These are phyloP conservation scores for Sebastes miniatus DNA, from an alignment of 2,797 vertebrate genomes.

Conservation along the genomic window DNA sequence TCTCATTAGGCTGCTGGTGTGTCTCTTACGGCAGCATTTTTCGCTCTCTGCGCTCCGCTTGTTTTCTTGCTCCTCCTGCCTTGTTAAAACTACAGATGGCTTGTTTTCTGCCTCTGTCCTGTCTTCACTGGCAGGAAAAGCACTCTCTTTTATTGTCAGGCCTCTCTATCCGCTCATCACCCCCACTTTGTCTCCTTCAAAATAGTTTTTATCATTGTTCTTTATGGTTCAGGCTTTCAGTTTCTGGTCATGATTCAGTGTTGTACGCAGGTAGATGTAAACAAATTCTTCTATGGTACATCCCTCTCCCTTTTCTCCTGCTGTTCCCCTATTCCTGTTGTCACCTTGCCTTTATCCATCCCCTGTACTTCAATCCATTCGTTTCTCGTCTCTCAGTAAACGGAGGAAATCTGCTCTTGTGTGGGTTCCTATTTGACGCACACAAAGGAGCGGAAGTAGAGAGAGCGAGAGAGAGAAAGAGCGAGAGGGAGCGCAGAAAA, in stretches of 20 bases:
- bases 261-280: slow-evolving; percentile 3
- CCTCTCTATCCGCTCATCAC: neutral
- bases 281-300: neutral
- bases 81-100: slow-evolving; percentile 48
- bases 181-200: neutral
- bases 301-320: neutral
- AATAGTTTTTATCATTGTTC: neutral
- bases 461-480: slow-evolving; percentile 1
- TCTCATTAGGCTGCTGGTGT: slow-evolving; percentile 40
- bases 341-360: neutral
- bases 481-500: slow-evolving; percentile 35
- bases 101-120: slow-evolving; percentile 8
- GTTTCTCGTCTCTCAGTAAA: slow-evolving; percentile 22
- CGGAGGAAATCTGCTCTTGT: slow-evolving; percentile 47
- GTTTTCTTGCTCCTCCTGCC: slow-evolving; percentile 15
- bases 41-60: slow-evolving; percentile 1
- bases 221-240: neutral
- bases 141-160: neutral
- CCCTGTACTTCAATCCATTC: neutral
- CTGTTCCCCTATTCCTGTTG: neutral
- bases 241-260: slow-evolving; percentile 13
- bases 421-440: slow-evolving; percentile 65
- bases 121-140: slow-evolving; percentile 3
- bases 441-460: slow-evolving; percentile 33
- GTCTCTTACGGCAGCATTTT: slow-evolving; percentile 16